Evolutionary conservation across 2,888 invertebrate genomes (phyloP).

Genomic region (Notodonta ziczac): DNA sequence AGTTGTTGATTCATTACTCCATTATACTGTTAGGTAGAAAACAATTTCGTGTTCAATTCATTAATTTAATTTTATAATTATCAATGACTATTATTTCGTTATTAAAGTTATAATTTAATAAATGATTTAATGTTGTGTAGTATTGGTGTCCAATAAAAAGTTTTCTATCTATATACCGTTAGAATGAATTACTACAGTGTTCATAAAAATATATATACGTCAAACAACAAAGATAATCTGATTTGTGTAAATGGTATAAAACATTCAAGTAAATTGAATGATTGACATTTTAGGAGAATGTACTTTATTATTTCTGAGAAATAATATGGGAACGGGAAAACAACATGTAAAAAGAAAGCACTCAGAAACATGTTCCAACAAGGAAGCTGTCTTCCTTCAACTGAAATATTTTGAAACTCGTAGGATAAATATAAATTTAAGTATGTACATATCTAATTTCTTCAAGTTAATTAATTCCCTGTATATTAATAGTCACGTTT

Average conservation of each 20-base stretch:
- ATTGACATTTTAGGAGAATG: neutral
- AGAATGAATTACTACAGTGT: no score
- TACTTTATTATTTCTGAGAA: conserved; percentile 10
- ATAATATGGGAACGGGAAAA: neutral
- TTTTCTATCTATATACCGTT: no score
- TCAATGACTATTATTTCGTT: no score
- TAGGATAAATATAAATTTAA: neutral
- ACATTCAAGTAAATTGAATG: neutral
- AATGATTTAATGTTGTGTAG: no score
- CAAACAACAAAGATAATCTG: no score
- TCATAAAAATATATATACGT: no score
- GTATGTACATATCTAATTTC: neutral
- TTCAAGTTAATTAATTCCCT: conserved; percentile 8
- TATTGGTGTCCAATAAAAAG: no score
- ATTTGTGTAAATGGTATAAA: no score
- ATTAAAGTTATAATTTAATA: no score
- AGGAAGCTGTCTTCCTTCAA: neutral
- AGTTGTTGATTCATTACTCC: neutral
- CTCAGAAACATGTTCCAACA: neutral
- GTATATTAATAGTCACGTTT: conserved; percentile 4
- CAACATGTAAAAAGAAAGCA: conserved; percentile 1
- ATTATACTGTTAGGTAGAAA: no score
- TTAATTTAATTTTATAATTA: no score
- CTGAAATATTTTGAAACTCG: neutral
- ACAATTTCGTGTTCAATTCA: no score